Evolutionary conservation across 2,797 vertebrate genomes (phyloP), one percentile per base, ranked within the genome.

Genomic region (Labeo calbasu): DNA sequence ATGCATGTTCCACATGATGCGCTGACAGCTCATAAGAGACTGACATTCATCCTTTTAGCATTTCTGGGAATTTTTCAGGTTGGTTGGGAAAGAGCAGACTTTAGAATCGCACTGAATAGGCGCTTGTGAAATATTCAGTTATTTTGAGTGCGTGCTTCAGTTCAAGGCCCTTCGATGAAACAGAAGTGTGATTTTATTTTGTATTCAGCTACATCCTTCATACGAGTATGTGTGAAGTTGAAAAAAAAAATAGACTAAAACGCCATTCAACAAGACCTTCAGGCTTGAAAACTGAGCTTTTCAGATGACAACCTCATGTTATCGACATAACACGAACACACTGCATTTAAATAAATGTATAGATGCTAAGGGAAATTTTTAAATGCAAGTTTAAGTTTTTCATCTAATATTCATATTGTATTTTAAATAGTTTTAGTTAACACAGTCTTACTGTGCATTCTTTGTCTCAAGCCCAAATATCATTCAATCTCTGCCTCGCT

Each of bases 101-200:
- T 75, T 11, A 55, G 14, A 68, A 77, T 19, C 15, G 43, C 25
- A 63, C 15, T 36, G 4, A 28, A 43, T 13, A 32, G 36, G 73
- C 4, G 32, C n/a, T 59, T 70, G 12, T 66, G 25, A 59, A 70
- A 77, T 23, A 78, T 51, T 78, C 13, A 23, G n/a, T 78, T 21
- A 19, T 84, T 68, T 28, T 25, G 48, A 71, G 65, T n/a, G 48
- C 3, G 53, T 23, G 73, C 55, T 71, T 79, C 25, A 50, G 28
- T 71, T 84, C 82, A 71, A 84, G 65, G 82, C 25, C 51, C 19
- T 77, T 61, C 43, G 43, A 21, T 28, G 71, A 65, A 82, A 63
- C 50, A 55, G 53, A 82, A 72, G 69, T 25, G 19, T 2, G 21
- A 40, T 63, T 77, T 69, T 55, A 51, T 75, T 63, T 57, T 48